phyloP scores from a whole-genome alignment of 2,888 invertebrate species.

The Hemaris fuciformis region DNA sequence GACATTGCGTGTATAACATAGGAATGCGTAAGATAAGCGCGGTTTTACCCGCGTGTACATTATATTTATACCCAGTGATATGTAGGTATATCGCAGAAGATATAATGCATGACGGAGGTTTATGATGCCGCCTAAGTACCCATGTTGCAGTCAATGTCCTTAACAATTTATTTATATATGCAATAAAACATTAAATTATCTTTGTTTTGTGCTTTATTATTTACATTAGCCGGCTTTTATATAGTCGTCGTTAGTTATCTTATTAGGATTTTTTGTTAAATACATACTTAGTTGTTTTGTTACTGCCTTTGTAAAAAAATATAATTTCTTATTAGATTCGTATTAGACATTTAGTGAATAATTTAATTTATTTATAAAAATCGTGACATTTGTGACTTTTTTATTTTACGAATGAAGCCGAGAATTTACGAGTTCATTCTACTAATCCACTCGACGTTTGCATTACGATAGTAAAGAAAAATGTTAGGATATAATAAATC shows the following conservation, averaged over 20 bases:
- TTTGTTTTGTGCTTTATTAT: neutral
- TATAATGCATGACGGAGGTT: neutral
- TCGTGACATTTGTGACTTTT: no score
- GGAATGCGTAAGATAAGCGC: conserved; percentile 39
- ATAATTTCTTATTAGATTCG: neutral
- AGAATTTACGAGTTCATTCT: no score
- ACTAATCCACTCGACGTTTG: no score
- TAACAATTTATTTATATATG: conserved; percentile 11
- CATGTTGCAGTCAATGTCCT: conserved; percentile 35
- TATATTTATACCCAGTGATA: neutral
- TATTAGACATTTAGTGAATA: neutral
- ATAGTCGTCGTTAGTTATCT: neutral
- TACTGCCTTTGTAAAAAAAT: neutral
- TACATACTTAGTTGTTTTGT: neutral
- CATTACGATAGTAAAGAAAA: no score
- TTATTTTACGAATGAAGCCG: no score
- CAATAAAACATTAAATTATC: neutral
- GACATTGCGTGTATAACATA: conserved; percentile 29
- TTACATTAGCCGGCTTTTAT: neutral
- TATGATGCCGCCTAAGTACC: conserved; percentile 16
- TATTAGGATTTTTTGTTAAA: neutral
- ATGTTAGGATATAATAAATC: no score
- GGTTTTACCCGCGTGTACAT: conserved; percentile 30
- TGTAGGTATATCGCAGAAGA: neutral
- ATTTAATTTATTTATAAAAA: neutral